Percentiles rank a stretch among this genome's conserved stretches.
Conservation (phyloP, 1,140 invertebrate species). For the Drosophila pandora region DNA sequence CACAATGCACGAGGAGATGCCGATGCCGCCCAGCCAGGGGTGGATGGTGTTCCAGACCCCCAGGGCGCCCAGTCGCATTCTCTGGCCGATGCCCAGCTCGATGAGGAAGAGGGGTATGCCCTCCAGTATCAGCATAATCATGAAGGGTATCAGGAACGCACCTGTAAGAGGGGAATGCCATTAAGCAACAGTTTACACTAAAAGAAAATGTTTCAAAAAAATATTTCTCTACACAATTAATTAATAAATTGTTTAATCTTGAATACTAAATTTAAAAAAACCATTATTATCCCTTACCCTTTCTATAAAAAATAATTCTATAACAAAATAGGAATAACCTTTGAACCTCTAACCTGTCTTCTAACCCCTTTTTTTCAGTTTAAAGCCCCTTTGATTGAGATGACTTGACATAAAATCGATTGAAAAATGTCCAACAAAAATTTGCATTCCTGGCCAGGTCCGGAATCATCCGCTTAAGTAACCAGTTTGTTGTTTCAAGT, state of each 20-base stretch:
- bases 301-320: too few species aligned
- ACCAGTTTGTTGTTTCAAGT: conserved; percentile 2
- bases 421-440: conserved; percentile 10
- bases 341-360: neutral
- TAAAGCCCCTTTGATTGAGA: conserved; percentile 16
- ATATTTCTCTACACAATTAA: neutral
- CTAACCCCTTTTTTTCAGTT: neutral
- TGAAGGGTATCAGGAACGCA: conserved; percentile 98
- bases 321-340: too few species aligned
- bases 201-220: neutral
- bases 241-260: neutral
- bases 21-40: conserved; percentile 95
- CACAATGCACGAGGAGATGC: conserved; percentile 95
- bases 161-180: conserved; percentile 86
- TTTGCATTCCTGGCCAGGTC: conserved; percentile 35
- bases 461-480: conserved; percentile 20
- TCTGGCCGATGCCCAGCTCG: conserved; percentile 96
- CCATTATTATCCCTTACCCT: too few species aligned
- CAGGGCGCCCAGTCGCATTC: conserved; percentile 93
- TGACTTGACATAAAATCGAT: conserved; percentile 46
- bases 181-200: too few species aligned
- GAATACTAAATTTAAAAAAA: neutral
- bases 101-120: conserved; percentile 97
- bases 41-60: conserved; percentile 98
- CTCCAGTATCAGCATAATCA: conserved; percentile 96